phyloP scores from a whole-genome alignment of 2,113 vertebrate species.

The Ariopsis seemanni region DNA sequence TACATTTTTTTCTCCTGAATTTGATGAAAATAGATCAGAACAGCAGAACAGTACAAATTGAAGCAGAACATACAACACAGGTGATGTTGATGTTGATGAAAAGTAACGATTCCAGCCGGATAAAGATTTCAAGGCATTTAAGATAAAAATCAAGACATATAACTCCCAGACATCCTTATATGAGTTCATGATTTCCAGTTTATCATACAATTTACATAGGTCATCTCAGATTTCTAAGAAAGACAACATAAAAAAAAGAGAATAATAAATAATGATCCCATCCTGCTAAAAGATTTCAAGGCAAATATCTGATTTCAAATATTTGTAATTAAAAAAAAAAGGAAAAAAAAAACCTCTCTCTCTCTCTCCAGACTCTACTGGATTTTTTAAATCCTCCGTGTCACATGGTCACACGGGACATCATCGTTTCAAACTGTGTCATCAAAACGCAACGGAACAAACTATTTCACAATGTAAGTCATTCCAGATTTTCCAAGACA shows the following conservation, averaged over 20 bases:
- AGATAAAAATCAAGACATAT: neutral
- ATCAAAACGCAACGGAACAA: slow-evolving; percentile 61
- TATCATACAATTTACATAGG: neutral
- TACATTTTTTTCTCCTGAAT: slow-evolving; percentile 1
- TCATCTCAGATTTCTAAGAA: neutral
- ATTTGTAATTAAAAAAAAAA: neutral
- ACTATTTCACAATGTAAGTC: slow-evolving; percentile 62
- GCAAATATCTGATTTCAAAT: slow-evolving; percentile 55
- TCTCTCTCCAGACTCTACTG: neutral
- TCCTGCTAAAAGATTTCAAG: slow-evolving; percentile 30
- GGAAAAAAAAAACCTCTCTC: neutral
- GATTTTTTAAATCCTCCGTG: slow-evolving; percentile 31
- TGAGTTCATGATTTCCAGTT: no score
- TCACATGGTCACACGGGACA: neutral
- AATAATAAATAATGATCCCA: neutral
- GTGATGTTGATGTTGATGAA: slow-evolving; percentile 42
- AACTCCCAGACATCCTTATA: neutral
- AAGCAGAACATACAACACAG: slow-evolving; percentile 39
- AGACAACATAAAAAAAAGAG: neutral
- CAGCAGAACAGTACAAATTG: neutral
- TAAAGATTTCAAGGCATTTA: slow-evolving; percentile 27
- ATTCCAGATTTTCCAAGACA: slow-evolving; percentile 65
- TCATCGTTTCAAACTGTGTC: neutral
- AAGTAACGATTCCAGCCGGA: slow-evolving; percentile 23
- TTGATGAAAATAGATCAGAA: slow-evolving; percentile 31